Conservation (phyloP, 2,797 vertebrate species). For the Chlorospingus flavigularis region DNA sequence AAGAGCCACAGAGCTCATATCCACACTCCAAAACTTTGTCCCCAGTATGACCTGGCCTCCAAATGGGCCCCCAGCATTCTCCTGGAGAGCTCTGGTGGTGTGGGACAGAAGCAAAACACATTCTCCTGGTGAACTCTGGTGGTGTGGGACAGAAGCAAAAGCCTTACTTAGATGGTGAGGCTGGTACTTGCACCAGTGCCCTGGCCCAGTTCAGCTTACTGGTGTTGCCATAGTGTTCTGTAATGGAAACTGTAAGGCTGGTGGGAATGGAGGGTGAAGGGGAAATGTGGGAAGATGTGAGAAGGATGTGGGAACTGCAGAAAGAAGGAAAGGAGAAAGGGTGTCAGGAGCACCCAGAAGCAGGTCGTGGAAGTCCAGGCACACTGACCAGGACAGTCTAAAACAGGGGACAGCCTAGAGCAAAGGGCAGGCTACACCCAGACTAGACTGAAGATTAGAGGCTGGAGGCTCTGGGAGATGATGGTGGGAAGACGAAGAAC, state of each 20-base stretch:
- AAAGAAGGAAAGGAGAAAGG: not conserved
- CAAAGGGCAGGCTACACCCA: not conserved
- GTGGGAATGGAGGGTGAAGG: not conserved
- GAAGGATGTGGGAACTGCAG: not conserved
- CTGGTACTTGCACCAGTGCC: not conserved
- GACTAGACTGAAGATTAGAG: conserved; percentile 33
- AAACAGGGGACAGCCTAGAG: not conserved
- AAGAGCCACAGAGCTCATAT: not conserved
- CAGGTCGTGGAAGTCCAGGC: not conserved
- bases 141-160: not conserved
- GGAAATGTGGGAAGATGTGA: not conserved
- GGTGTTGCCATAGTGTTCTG: not conserved
- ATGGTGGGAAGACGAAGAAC: conserved; percentile 20
- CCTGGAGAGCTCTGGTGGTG: not conserved
- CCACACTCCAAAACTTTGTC: not conserved
- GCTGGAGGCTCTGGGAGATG: not conserved
- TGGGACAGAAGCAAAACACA: not conserved
- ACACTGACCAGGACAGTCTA: not conserved
- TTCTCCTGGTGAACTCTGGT: no score
- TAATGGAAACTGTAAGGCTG: not conserved
- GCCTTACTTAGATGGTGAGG: not conserved
- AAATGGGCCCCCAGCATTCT: fast-evolving
- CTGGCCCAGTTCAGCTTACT: not conserved
- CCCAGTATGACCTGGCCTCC: not conserved
- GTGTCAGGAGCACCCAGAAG: not conserved